phyloP scores from a whole-genome alignment of 2,797 vertebrate species.

The Darevskia mixta region DNA sequence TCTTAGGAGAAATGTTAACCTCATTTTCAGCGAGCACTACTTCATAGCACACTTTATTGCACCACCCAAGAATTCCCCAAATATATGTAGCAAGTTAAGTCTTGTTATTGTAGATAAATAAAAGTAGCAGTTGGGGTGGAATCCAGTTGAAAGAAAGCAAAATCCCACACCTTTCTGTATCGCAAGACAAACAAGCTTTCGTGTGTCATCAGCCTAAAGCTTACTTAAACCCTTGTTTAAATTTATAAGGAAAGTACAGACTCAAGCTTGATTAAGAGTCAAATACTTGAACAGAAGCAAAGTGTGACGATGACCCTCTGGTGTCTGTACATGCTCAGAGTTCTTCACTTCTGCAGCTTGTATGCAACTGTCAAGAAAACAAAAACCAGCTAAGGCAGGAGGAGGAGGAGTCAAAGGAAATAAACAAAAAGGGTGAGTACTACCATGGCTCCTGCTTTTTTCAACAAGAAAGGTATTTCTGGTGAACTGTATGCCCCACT shows the following conservation, averaged over 20 bases:
- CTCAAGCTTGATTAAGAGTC: neutral
- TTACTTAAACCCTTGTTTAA: neutral
- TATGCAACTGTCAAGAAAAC: neutral
- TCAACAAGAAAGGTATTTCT: too few relatives aligned
- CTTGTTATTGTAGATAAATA: neutral
- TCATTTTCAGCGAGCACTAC: neutral
- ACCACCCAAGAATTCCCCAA: neutral
- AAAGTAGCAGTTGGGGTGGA: neutral
- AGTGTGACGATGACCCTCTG: neutral
- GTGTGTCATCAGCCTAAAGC: neutral
- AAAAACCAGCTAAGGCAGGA: neutral
- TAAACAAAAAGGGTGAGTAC: too few relatives aligned
- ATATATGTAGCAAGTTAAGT: neutral
- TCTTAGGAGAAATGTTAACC: neutral
- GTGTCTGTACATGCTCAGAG: neutral
- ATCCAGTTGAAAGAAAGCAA: neutral
- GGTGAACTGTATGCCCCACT: too few relatives aligned
- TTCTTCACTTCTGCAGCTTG: neutral
- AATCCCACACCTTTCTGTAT: neutral
- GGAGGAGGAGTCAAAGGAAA: too few relatives aligned
- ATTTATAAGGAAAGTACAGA: neutral
- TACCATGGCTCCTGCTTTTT: too few relatives aligned
- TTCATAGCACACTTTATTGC: neutral
- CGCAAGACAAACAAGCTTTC: neutral
- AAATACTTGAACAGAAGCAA: neutral